A percentile compares a stretch with the other conserved stretches of the same genome.
Evolutionary conservation across 2,797 vertebrate species (phyloP).

Genomic region (Nothura maculosa): DNA sequence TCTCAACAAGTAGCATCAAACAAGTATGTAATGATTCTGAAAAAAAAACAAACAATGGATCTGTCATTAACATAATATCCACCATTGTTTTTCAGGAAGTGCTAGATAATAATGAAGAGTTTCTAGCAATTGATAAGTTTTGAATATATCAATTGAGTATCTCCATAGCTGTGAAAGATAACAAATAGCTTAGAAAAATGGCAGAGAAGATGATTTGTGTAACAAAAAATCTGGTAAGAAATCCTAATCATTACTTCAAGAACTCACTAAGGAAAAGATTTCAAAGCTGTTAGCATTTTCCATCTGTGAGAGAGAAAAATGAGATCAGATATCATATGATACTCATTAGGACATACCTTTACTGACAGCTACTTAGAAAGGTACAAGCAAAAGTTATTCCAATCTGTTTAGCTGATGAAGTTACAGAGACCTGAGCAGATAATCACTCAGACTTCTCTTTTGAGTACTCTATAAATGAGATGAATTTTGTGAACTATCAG

Average conservation of each 20-base stretch:
- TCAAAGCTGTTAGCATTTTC: not conserved
- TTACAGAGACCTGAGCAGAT: not conserved
- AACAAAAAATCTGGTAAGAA: not conserved
- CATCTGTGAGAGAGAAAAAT: not conserved
- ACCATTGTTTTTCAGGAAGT: not conserved
- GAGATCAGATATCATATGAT: not conserved
- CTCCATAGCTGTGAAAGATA: not conserved
- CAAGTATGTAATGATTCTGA: not conserved
- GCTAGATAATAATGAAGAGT: not conserved
- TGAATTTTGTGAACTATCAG: not conserved
- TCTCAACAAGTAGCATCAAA: not conserved
- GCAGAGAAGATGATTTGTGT: not conserved
- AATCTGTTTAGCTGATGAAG: constrained; percentile 26
- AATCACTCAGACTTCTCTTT: constrained; percentile 13
- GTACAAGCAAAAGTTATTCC: not conserved
- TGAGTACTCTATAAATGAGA: not conserved
- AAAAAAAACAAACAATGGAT: not conserved
- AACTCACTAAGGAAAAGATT: not conserved
- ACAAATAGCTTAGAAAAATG: not conserved
- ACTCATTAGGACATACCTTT: constrained; percentile 10
- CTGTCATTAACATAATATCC: not conserved
- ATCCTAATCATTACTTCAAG: not conserved
- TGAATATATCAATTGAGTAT: not conserved
- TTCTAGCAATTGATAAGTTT: not conserved
- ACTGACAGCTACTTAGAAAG: not conserved